Evolutionary conservation across 2,797 vertebrate species (phyloP), one percentile per base, ranked within the genome.

Genomic region (Cirrhinus molitorella): DNA sequence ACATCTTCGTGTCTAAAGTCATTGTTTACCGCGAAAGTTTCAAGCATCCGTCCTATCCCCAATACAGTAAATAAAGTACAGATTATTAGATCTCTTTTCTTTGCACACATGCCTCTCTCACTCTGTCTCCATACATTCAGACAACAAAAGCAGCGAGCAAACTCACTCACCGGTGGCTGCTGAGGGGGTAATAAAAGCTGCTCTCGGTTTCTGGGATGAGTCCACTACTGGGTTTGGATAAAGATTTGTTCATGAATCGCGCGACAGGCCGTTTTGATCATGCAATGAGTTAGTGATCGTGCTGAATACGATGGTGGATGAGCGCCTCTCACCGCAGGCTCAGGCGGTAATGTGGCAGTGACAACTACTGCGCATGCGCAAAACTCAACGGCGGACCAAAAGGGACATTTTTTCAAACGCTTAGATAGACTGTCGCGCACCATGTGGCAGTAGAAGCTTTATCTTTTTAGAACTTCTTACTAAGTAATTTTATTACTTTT

Each of bases 281-380:
- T 67, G 55, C 49, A 89, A 57, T 65, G 67, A 74, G 43, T 53
- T 31, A n/a, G 53, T 28, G 74, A 70, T 45, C 71, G 37, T 73
- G 23, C 31, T 37, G 19, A 45, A 63, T 25, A 9, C 63, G 74
- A 84, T 86, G 71, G 79, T 80, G 31, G 79, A 77, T 63, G 75
- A 79, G 61, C 40, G 70, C 74, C 68, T 74, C 34, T 81, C 25
- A 85, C 80, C 49, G 57, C 55, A 73, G 55, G 65, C 87, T 86
- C 88, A 93, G 90, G 94, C 94, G 93, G 93, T 85, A 96, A 95
- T 93, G 89, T 88, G 90, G 83, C 67, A 81, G 19, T 40, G 43
- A 59, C 63, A 9, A 12, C 21, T 0, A 88, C 0, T 88, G 91
- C 93, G 93, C 95, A 92, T 90, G 94, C 88, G 94, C 25, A 19